phyloP scores from a whole-genome alignment of 2,888 invertebrate species.

The Therioaphis trifolii region DNA sequence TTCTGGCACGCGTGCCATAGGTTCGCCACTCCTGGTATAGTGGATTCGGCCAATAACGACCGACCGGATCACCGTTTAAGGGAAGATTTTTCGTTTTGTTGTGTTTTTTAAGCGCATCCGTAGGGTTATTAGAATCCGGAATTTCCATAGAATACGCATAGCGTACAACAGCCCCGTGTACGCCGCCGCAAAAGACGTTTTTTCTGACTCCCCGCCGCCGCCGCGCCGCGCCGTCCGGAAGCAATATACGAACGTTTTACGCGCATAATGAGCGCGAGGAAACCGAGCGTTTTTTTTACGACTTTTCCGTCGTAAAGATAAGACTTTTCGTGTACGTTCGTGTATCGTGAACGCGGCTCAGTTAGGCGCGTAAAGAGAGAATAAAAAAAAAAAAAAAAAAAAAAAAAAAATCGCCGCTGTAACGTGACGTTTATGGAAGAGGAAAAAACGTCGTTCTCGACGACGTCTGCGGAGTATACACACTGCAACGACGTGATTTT shows the following conservation, averaged over 20 bases:
- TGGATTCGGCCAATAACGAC: constrained; percentile 22
- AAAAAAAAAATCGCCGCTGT: background rate
- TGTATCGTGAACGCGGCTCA: constrained; percentile 3
- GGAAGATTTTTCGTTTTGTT: constrained; percentile 23
- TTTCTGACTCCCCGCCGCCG: too few species aligned
- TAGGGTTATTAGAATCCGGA: constrained; percentile 37
- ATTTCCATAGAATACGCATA: constrained; percentile 44
- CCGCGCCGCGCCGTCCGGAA: constrained; percentile 6
- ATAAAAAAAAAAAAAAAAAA: background rate
- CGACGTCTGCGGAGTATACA: too few species aligned
- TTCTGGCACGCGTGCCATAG: too few species aligned
- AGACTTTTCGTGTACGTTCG: background rate
- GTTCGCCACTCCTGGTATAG: too few species aligned
- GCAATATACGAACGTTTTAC: constrained; percentile 40
- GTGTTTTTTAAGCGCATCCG: constrained; percentile 23
- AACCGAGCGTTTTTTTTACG: constrained; percentile 44
- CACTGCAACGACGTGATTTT: too few species aligned
- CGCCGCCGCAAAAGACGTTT: constrained; percentile 2
- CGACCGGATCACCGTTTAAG: constrained; percentile 7
- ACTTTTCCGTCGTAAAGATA: constrained; percentile 33
- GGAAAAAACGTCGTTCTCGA: too few species aligned
- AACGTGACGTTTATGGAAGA: background rate
- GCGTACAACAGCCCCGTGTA: too few species aligned
- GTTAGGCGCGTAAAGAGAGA: background rate
- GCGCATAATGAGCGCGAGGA: constrained; percentile 32